Conservation (phyloP, 2,797 vertebrate species). For the Typhlichthys subterraneus region DNA sequence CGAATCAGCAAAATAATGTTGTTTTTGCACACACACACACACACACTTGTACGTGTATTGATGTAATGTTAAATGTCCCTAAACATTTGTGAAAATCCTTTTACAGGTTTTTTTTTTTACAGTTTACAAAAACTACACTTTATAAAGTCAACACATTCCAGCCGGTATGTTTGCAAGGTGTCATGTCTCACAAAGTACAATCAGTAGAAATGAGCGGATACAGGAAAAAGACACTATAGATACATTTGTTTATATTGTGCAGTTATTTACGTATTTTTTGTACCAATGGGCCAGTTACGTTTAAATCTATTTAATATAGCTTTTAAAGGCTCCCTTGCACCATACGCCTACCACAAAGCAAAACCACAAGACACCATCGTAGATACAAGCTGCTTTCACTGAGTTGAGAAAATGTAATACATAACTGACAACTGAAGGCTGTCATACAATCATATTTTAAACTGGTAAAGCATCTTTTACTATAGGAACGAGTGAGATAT, state of each 20-base stretch:
- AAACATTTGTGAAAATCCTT: slow-evolving; percentile 18
- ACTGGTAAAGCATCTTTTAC: slow-evolving; percentile 49
- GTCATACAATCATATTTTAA: slow-evolving; percentile 63
- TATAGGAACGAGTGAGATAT: slow-evolving; percentile 34
- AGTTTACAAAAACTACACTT: slow-evolving; percentile 25
- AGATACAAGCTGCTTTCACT: slow-evolving; percentile 5
- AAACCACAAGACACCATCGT: slow-evolving; percentile 15
- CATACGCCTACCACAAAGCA: not conserved
- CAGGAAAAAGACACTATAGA: not conserved
- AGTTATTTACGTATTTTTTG: slow-evolving; percentile 12
- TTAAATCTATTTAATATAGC: not conserved
- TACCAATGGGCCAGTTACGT: not conserved
- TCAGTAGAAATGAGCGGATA: too few species aligned
- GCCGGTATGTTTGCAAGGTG: too few species aligned
- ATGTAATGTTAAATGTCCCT: not conserved
- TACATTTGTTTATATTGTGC: not conserved
- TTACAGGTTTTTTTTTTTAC: too few species aligned
- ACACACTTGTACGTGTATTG: not conserved
- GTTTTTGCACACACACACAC: not conserved
- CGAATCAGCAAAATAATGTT: not conserved
- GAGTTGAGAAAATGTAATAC: slow-evolving; percentile 18
- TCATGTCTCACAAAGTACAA: too few species aligned
- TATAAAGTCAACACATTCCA: not conserved
- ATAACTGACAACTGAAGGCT: slow-evolving; percentile 44
- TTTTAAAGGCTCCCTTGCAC: not conserved